These are phyloP conservation scores for Stenchaetothrips biformis DNA, from an alignment of 2,888 invertebrate species.

Conservation along the genomic window DNA sequence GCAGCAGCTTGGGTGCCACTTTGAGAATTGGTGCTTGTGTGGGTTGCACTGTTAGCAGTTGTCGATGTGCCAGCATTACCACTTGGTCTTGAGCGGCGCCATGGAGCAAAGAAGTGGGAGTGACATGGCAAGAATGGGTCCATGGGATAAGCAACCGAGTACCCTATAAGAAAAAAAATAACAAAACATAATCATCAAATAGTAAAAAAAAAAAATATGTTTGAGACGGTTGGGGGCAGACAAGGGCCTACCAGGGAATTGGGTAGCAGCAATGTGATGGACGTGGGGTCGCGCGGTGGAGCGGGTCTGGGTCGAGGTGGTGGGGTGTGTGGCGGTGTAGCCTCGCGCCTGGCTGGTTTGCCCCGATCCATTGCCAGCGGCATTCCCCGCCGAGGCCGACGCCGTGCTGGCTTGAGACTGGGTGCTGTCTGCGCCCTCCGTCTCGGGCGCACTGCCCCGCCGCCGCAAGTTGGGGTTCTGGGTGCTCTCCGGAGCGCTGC, in stretches of 20 bases:
- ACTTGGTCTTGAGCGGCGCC: background rate
- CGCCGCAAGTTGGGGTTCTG: background rate
- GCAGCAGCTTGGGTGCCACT: background rate
- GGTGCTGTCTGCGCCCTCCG: background rate
- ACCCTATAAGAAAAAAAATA: background rate
- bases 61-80: background rate
- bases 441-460: background rate
- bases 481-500: background rate
- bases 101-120: constrained; percentile 4
- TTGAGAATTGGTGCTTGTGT: background rate
- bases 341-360: constrained; percentile 51
- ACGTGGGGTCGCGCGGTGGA: constrained; percentile 65
- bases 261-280: constrained; percentile 54
- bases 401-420: background rate
- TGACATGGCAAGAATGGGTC: constrained; percentile 14
- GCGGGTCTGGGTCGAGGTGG: constrained; percentile 64
- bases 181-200: background rate
- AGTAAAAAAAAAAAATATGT: background rate
- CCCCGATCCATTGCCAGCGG: background rate
- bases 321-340: constrained; percentile 63
- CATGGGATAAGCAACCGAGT: background rate
- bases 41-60: constrained; percentile 18
- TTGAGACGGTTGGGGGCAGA: background rate
- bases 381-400: constrained; percentile 2
- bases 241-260: background rate